A percentile compares a stretch with the other conserved stretches of the same genome.
Evolutionary conservation across 2,797 vertebrate species (phyloP).

Genomic region (Perodicticus potto): DNA sequence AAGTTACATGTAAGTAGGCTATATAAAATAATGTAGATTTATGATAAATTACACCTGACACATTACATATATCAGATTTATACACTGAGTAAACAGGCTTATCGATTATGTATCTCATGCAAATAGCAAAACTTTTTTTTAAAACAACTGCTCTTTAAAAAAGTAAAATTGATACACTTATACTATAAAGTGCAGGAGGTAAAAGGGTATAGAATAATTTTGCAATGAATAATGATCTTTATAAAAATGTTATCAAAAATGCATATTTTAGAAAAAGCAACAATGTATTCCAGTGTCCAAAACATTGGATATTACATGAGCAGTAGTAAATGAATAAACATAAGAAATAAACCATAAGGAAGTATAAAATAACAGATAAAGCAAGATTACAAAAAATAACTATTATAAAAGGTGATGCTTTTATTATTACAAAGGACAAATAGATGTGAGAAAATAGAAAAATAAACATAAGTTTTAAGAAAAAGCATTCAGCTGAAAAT

Average conservation of each 20-base stretch:
- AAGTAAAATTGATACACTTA: background rate
- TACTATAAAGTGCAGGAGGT: background rate
- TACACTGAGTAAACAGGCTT: background rate
- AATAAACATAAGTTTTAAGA: background rate
- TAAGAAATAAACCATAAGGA: background rate
- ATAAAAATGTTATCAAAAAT: background rate
- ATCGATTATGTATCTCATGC: background rate
- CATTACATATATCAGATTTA: background rate
- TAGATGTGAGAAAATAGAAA: conserved; percentile 2
- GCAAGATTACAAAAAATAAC: background rate
- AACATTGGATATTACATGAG: background rate
- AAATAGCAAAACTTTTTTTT: background rate
- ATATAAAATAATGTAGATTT: background rate
- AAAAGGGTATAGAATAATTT: background rate
- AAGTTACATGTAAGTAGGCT: background rate
- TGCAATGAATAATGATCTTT: background rate
- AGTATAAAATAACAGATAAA: background rate
- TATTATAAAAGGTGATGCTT: background rate
- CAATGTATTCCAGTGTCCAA: background rate
- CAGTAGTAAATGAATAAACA: background rate
- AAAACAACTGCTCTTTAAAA: background rate
- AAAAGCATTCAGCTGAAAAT: background rate
- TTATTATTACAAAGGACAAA: background rate
- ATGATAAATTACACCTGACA: background rate
- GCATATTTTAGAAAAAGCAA: background rate